Evolutionary conservation across 2,888 invertebrate species (phyloP), one percentile per base, ranked within the genome.

Genomic region (Ophioninae sp.): DNA sequence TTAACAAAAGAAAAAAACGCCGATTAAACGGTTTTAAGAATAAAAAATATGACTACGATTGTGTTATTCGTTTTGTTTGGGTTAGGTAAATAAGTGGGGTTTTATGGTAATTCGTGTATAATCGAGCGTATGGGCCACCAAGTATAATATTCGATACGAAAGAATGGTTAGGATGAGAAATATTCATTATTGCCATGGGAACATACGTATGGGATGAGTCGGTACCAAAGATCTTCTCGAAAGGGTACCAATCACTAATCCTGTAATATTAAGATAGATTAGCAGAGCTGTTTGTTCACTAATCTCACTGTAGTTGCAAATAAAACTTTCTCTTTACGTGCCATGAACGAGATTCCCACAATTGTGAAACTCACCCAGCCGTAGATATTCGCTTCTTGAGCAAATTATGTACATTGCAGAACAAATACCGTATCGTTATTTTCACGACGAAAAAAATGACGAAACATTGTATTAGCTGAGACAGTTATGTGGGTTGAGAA

Each of bases 181-280:
- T 44, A 8, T 44, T 44, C 44, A 44, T 8, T 13, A 8, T 3
- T 44, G 10, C 44, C 10, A 44, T 10, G 13, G 9, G 44, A 9
- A 3, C 0, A 9, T 44, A 44, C 9, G 44, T 13, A 9, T 2
- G 13, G 8, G 37, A 8, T n/a, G 0, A 9, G 39, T 8, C 7
- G 37, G 20, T 39, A 8, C 39, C n/a, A 37, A 9, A 41, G 39
- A 39, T 30, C 65, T n/a, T 20, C 51, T 22, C 39, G 20, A 9
- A 37, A 63, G 13, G 30, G 30, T 30, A 63, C 13, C 13, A 37
- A 63, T 63, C n/a, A 30, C 63, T 75, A 75, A 75, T 75, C 74
- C 56, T 3, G n/a, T 17, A 65, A 75, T 75, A 75, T 75, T 65
- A 75, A 75, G 37, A 56, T 64, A n/a, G 64, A 41, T 75, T 64